These are phyloP conservation scores for Lathronympha strigana DNA, from an alignment of 2,888 invertebrate species.

Conservation along the genomic window DNA sequence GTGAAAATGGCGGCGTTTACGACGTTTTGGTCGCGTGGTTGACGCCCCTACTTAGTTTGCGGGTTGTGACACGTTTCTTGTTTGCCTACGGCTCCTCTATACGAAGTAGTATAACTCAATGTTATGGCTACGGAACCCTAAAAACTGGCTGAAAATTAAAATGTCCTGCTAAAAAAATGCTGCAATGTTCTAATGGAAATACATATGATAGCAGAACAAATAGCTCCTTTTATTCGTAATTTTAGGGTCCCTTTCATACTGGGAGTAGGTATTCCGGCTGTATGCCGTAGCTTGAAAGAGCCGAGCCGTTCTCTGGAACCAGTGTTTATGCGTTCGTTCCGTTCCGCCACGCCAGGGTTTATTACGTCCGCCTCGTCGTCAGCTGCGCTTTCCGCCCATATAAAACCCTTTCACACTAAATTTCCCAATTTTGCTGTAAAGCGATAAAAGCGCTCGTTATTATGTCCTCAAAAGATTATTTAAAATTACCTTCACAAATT, in stretches of 20 bases:
- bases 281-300: conserved; percentile 16
- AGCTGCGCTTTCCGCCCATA: conserved; percentile 56
- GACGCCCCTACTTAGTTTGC: too few relatives aligned
- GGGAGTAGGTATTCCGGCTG: not conserved
- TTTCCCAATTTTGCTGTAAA: conserved; percentile 62
- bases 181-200: not conserved
- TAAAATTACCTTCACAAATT: conserved; percentile 43
- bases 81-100: too few relatives aligned
- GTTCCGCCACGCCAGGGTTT: conserved; percentile 66
- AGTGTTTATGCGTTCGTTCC: conserved; percentile 63
- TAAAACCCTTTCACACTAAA: conserved; percentile 69
- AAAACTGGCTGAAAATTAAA: too few relatives aligned
- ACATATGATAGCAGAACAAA: not conserved
- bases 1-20: too few relatives aligned
- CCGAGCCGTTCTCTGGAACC: conserved; percentile 14
- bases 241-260: conserved; percentile 21
- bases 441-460: conserved; percentile 58
- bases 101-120: too few relatives aligned
- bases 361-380: conserved; percentile 69
- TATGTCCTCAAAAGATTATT: conserved; percentile 41
- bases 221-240: conserved; percentile 6
- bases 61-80: too few relatives aligned
- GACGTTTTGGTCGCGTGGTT: too few relatives aligned
- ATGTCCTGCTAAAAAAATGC: too few relatives aligned
- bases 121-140: too few relatives aligned